Evolutionary conservation across 2,113 vertebrate genomes (phyloP).

Genomic region (Ardeotis arabs): DNA sequence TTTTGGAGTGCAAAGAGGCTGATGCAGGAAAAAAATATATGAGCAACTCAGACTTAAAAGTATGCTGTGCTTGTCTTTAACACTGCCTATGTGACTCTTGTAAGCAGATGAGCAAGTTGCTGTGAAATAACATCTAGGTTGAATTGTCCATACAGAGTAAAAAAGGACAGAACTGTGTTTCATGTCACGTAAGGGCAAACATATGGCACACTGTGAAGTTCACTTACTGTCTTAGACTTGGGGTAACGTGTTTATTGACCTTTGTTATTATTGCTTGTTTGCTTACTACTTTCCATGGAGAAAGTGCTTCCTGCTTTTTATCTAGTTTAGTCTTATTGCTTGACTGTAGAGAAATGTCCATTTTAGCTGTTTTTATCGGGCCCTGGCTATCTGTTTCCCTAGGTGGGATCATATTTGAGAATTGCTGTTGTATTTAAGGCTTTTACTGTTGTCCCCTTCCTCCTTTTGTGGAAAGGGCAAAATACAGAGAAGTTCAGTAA

Average conservation of each 20-base stretch:
- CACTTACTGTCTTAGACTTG: not conserved
- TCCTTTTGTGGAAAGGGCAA: not conserved
- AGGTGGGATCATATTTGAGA: not conserved
- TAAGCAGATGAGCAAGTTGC: not conserved
- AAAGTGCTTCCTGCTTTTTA: not conserved
- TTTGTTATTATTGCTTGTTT: not conserved
- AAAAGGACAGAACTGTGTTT: not conserved
- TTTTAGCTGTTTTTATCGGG: not conserved
- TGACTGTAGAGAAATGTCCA: not conserved
- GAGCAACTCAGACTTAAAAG: not conserved
- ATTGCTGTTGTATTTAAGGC: not conserved
- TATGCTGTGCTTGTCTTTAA: not conserved
- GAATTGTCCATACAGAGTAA: not conserved
- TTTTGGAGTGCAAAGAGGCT: not conserved
- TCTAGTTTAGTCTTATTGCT: not conserved
- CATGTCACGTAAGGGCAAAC: not conserved
- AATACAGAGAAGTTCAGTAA: not conserved
- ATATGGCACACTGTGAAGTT: not conserved
- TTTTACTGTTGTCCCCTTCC: not conserved
- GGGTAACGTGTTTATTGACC: not conserved
- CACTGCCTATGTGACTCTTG: rapidly evolving
- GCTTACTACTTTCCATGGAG: not conserved
- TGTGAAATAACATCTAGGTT: not conserved
- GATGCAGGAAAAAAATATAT: not conserved
- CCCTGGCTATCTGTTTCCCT: not conserved